Base-by-base conservation (phyloP, 1,140 invertebrate genomes). In the Plectrocnemia conspersa region DNA sequence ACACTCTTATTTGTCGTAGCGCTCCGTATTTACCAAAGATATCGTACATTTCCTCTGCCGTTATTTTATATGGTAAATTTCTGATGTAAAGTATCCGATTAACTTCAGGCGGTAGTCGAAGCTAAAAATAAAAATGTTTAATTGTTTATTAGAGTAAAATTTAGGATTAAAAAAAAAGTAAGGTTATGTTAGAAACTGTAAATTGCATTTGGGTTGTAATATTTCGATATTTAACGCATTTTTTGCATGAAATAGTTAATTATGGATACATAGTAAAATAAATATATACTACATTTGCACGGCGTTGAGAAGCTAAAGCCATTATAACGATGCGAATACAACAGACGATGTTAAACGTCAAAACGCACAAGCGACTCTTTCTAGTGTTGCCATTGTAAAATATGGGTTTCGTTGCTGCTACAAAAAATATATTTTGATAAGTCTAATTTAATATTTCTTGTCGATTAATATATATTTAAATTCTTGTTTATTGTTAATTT, bases 31-130 rank as follows among this genome's bases (percentile, higher is more conserved):
- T 99, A 25, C 97, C 97, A 82, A 99, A 99, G 61, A 99, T 99
- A 77, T 99, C 97, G 69, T 99, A 99, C 97, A 99, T 99, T 84
- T 99, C 97, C 78, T 99, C 97, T n/a, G 91, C 91, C 46, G 95
- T 98, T 49, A 99, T 99, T 80, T 98, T 99, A 66, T 99, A 99
- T 0, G 97, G 97, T 41, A 99, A 77, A 77, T 99, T 99, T 65
- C 95, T 82, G 1, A 99, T 86, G 67, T 98, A 99, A 11, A 99
- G 74, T 45, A 99, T 93, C 69, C 96, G 80, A 72, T 99, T 99
- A 0, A 99, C 97, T 80, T 99, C 97, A 50, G 97, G 97, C 29
- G 97, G 96, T 56, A 99, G 79, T 59, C 95, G 82, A 25, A 98
- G 93, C 93, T 97, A 64, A 33, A 79, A 77, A 53, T 38, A 25